Evolutionary conservation across 1,140 invertebrate genomes (phyloP), one percentile per base, ranked within the genome.

Genomic region (Centruroides sculpturatus): DNA sequence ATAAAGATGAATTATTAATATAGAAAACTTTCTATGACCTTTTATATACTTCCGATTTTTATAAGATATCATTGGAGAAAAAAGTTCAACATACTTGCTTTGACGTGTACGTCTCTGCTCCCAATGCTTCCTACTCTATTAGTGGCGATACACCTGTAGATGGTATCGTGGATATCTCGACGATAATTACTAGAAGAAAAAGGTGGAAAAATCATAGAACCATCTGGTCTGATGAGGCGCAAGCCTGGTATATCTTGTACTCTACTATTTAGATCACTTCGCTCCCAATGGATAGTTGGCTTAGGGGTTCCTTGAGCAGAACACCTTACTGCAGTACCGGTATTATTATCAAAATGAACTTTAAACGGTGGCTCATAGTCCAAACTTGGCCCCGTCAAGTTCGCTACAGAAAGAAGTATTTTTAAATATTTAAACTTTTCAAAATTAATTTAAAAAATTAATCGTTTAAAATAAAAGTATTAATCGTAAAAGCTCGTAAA

Each of bases 281-380:
- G 35, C 6, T 47, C 52, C 65, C 92, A 97, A 65, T 92, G 90
- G 66, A 95, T 87, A 72, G 89, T 86, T 51, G 92, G 89, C 66
- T 86, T 81, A 10, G 92, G 92, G 66, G 85, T 86, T 67, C 92
- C 92, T 72, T 85, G 82, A 2, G 91, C 89, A 68, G 87, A 85
- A 74, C 92, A 97, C 74, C 92, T 87, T 53, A 97, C 87, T 65
- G 86, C 83, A 60, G 89, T 86, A 68, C 91, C 92, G 36, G 89
- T 92, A 55, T 89, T 91, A 74, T 95, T 95, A 62, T 88, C 90
- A 75, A 95, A 95, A 73, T 92, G 89, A 55, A 95, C 82, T 66
- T 87, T 82, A 73, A 88, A 89, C 63, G 86, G 86, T 23, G 90
- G 91, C 79, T 93, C 91, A 68, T 85, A 87, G 58, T 91, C 81